Conservation (phyloP, 2,888 invertebrate genomes). For the Epinotia demarniana region DNA sequence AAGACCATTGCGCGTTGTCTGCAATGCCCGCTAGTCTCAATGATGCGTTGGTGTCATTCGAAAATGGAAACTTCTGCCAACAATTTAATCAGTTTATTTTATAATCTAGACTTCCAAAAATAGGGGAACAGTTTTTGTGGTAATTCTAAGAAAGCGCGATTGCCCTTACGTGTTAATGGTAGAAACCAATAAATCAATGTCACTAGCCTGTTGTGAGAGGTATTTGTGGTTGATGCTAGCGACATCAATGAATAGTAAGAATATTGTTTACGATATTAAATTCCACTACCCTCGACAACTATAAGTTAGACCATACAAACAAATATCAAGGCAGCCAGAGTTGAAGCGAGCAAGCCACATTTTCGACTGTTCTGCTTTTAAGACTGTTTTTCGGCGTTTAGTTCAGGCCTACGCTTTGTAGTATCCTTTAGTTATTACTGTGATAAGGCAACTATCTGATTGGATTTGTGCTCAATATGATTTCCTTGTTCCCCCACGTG, state of each 20-base stretch:
- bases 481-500: slow-evolving; percentile 56
- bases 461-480: slow-evolving; percentile 76
- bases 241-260: background rate
- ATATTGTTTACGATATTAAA: background rate
- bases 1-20: too few species aligned
- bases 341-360: slow-evolving; percentile 6
- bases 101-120: too few species aligned
- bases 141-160: too few species aligned
- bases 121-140: too few species aligned
- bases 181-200: too few species aligned
- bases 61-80: too few species aligned
- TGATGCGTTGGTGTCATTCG: too few species aligned
- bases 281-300: background rate
- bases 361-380: slow-evolving; percentile 28
- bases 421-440: slow-evolving; percentile 76
- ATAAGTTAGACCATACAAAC: too few species aligned
- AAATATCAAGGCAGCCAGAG: background rate
- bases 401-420: slow-evolving; percentile 32
- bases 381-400: slow-evolving; percentile 29
- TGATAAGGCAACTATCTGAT: slow-evolving; percentile 77
- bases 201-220: too few species aligned
- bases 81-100: too few species aligned
- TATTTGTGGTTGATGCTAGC: background rate
- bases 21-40: too few species aligned
- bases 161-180: too few species aligned